phyloP scores from a whole-genome alignment of 2,888 invertebrate genomes.

The Julus scandinavius region DNA sequence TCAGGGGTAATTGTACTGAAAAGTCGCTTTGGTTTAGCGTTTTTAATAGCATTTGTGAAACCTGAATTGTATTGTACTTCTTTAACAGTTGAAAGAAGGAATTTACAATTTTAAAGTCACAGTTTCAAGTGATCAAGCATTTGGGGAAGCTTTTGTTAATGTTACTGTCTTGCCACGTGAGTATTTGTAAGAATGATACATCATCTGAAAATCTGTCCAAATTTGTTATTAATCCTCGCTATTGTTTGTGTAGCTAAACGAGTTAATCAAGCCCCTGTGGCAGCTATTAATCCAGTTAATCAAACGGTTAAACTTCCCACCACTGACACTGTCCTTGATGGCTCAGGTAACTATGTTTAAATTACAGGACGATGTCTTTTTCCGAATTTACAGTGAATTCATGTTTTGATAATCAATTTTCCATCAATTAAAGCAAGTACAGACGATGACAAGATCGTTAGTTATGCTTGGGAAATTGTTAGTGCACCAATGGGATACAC shows the following conservation, averaged over 20 bases:
- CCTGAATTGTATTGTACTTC: conserved; percentile 48
- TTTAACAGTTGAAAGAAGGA: conserved; percentile 72
- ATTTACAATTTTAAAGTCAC: conserved; percentile 87
- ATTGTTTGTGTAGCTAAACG: conserved; percentile 72
- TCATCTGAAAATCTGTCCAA: background rate
- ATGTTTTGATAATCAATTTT: background rate
- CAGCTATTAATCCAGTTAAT: conserved; percentile 84
- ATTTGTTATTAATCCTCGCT: background rate
- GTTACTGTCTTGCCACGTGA: conserved; percentile 84
- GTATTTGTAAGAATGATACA: conserved; percentile 45
- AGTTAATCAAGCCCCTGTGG: conserved; percentile 82
- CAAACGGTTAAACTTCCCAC: conserved; percentile 91
- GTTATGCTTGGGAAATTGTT: conserved; percentile 93
- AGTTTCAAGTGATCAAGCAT: conserved; percentile 70
- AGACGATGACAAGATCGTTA: conserved; percentile 84
- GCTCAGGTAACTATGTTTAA: conserved; percentile 67
- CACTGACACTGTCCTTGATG: conserved; percentile 89
- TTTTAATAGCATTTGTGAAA: background rate
- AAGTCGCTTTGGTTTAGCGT: background rate
- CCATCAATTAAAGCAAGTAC: conserved; percentile 71
- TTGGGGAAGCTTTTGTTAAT: conserved; percentile 77
- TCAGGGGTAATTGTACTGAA: conserved; percentile 52
- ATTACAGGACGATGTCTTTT: background rate
- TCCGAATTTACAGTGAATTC: background rate
- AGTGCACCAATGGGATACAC: conserved; percentile 84